phyloP scores from a whole-genome alignment of 2,113 vertebrate genomes.

The Geococcyx californianus region DNA sequence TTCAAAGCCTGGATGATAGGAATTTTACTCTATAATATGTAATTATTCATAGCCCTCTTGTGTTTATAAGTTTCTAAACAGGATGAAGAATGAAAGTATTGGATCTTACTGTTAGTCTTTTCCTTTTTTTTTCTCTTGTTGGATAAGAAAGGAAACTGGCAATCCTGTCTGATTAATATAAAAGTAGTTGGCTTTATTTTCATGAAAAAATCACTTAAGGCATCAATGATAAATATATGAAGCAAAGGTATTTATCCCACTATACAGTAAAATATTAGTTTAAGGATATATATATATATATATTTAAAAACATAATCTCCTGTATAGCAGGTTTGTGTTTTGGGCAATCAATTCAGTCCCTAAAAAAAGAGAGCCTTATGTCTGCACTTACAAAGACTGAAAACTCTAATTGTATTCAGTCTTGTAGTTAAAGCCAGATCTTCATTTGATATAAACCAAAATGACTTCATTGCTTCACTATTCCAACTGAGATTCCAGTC shows the following conservation, averaged over 20 bases:
- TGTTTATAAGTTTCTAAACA: conserved; percentile 67
- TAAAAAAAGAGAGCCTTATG: neutral
- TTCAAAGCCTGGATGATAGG: conserved; percentile 69
- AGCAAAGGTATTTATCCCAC: conserved; percentile 43
- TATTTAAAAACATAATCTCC: conserved; percentile 56
- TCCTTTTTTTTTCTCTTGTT: neutral
- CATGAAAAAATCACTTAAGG: conserved; percentile 19
- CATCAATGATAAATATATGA: conserved; percentile 30
- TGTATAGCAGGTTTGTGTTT: conserved; percentile 38
- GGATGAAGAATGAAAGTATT: conserved; percentile 35
- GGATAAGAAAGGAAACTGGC: neutral
- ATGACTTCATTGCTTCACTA: neutral
- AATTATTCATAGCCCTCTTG: conserved; percentile 74
- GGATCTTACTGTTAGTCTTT: neutral
- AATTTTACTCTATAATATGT: conserved; percentile 67
- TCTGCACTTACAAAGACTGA: neutral
- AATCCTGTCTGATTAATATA: conserved; percentile 35
- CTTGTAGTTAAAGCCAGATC: neutral
- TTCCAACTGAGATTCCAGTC: neutral
- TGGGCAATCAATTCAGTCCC: conserved; percentile 25
- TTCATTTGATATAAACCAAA: neutral
- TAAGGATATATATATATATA: conserved; percentile 5
- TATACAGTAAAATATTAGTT: conserved; percentile 29
- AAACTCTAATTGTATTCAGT: neutral
- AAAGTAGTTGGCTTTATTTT: conserved; percentile 29